Evolutionary conservation across 2,113 vertebrate species (phyloP).

Genomic region (Clarias macrocephalus): DNA sequence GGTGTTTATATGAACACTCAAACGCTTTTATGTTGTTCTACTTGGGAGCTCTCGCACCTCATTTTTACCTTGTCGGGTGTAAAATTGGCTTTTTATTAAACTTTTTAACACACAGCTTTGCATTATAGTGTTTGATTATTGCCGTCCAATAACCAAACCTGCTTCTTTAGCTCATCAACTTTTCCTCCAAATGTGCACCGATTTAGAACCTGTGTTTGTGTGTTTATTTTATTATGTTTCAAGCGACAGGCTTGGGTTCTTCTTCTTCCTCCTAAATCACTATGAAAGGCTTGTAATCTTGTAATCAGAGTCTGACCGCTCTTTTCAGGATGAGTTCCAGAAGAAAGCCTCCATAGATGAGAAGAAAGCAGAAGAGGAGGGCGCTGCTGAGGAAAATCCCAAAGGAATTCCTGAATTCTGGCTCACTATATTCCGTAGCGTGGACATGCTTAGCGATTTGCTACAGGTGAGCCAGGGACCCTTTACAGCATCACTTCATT

Average conservation of each 20-base stretch:
- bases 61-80: not conserved
- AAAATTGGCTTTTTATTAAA: not conserved
- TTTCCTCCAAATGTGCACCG: not conserved
- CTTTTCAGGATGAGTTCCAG: constrained; percentile 82
- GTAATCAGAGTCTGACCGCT: not conserved
- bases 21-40: too few species aligned
- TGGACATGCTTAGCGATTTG: constrained; percentile 96
- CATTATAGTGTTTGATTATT: not conserved
- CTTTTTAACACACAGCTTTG: not conserved
- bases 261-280: too few species aligned
- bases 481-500: not conserved
- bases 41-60: too few species aligned
- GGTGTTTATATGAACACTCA: too few species aligned
- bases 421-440: constrained; percentile 96
- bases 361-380: constrained; percentile 69
- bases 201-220: not conserved
- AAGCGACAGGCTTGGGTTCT: not conserved
- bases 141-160: not conserved
- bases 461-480: constrained; percentile 79
- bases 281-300: not conserved
- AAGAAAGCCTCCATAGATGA: constrained; percentile 85
- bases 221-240: not conserved
- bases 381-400: constrained; percentile 76
- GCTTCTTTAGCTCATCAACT: not conserved
- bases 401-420: constrained; percentile 97